Evolutionary conservation across 2,113 vertebrate genomes (phyloP).

Genomic region (Morone saxatilis): DNA sequence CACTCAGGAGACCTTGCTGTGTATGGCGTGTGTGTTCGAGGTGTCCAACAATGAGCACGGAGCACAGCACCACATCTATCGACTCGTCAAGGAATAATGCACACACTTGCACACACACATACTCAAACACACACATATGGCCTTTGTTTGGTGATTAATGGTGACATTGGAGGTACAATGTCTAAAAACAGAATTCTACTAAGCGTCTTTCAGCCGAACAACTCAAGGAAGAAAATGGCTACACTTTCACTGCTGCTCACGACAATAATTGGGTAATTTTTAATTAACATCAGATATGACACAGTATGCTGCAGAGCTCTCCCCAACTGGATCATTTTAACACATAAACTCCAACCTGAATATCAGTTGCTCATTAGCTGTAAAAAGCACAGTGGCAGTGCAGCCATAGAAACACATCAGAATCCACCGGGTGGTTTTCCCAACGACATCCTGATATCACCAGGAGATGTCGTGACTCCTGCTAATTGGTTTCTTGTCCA

Average conservation of each 20-base stretch:
- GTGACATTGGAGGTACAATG: conserved; percentile 41
- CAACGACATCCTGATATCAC: conserved; percentile 29
- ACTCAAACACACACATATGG: conserved; percentile 39
- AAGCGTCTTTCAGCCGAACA: conserved; percentile 46
- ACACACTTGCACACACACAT: not conserved
- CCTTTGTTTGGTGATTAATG: conserved; percentile 55
- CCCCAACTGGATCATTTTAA: conserved; percentile 19
- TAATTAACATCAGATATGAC: conserved; percentile 12
- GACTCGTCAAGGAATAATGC: conserved; percentile 96
- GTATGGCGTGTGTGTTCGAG: conserved; percentile 99
- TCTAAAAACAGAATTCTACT: conserved; percentile 17
- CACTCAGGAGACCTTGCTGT: conserved; percentile 97
- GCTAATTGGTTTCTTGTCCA: conserved; percentile 13
- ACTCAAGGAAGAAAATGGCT: conserved; percentile 21
- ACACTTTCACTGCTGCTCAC: conserved; percentile 47
- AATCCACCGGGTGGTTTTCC: conserved; percentile 35
- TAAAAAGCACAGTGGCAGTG: conserved; percentile 40
- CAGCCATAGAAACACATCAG: conserved; percentile 44
- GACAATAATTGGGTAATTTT: not conserved
- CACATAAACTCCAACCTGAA: conserved; percentile 8
- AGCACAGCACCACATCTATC: conserved; percentile 99
- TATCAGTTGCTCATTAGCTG: conserved; percentile 28
- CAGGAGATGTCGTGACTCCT: conserved; percentile 29
- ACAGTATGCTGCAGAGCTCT: not conserved
- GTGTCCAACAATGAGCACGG: conserved; percentile 99